These are phyloP conservation scores for Actenoides lindsayi DNA, from an alignment of 2,113 vertebrate genomes.

Conservation along the genomic window DNA sequence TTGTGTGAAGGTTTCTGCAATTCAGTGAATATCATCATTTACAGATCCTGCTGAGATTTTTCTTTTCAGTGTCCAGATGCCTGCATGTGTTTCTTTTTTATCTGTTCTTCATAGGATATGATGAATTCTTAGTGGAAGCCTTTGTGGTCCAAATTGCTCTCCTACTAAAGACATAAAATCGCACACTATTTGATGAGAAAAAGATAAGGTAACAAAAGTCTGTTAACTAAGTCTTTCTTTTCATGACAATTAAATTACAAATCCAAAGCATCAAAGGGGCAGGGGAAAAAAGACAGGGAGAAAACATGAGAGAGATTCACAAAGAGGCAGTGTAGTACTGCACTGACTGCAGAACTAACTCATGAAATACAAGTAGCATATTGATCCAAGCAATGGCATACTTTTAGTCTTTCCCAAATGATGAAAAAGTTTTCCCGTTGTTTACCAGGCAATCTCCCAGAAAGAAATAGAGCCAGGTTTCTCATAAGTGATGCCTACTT, in stretches of 20 bases:
- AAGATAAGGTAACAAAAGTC: not conserved
- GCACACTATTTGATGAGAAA: not conserved
- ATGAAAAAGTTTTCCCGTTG: not conserved
- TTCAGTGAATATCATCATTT: not conserved
- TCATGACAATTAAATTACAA: not conserved
- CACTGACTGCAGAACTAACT: not conserved
- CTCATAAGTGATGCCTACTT: not conserved
- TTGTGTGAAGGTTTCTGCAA: not conserved
- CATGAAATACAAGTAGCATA: not conserved
- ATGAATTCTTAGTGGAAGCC: not conserved
- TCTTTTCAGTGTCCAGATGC: not conserved
- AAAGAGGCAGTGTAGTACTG: accelerated
- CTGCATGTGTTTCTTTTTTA: not conserved
- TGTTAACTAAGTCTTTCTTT: not conserved
- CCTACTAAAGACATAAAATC: not conserved
- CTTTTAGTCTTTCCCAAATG: not conserved
- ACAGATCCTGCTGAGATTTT: not conserved
- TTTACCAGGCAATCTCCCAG: not conserved
- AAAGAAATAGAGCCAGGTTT: not conserved
- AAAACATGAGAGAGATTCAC: not conserved
- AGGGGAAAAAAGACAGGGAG: not conserved
- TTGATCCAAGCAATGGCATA: not conserved
- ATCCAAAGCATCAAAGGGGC: not conserved
- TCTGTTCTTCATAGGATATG: not conserved
- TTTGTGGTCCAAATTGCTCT: not conserved